These are phyloP conservation scores for Leucopsar rothschildi DNA, from an alignment of 2,113 vertebrate genomes.

Conservation along the genomic window DNA sequence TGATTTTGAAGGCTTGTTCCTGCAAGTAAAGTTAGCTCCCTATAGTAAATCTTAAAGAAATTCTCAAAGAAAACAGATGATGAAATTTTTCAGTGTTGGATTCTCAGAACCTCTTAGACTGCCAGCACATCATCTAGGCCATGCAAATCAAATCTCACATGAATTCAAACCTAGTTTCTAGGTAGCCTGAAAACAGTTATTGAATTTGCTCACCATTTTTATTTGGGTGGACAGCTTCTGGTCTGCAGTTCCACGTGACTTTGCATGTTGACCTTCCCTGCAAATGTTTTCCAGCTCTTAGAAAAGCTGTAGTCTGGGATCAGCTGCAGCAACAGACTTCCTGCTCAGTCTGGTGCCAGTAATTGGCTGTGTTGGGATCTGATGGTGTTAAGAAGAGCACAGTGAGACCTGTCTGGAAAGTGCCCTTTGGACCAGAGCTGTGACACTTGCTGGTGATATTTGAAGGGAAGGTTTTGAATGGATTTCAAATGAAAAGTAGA, in stretches of 20 bases:
- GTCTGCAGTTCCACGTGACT: neutral
- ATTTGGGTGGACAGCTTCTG: neutral
- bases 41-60: neutral
- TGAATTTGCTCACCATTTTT: neutral
- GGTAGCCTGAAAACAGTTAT: neutral
- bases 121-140: neutral
- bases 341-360: neutral
- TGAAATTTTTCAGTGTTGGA: neutral
- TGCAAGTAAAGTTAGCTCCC: neutral
- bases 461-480: neutral
- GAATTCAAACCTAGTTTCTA: conserved; percentile 8
- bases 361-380: neutral
- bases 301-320: neutral
- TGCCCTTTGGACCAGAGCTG: neutral
- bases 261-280: neutral
- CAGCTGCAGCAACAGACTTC: neutral
- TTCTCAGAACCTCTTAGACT: neutral
- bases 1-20: conserved; percentile 1
- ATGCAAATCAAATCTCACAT: neutral
- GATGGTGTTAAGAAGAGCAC: neutral
- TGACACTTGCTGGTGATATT: neutral
- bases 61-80: neutral
- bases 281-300: neutral
- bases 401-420: neutral
- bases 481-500: neutral